Evolutionary conservation across 2,113 vertebrate species (phyloP), one percentile per base, ranked within the genome.

Genomic region (Sus scrofa): DNA sequence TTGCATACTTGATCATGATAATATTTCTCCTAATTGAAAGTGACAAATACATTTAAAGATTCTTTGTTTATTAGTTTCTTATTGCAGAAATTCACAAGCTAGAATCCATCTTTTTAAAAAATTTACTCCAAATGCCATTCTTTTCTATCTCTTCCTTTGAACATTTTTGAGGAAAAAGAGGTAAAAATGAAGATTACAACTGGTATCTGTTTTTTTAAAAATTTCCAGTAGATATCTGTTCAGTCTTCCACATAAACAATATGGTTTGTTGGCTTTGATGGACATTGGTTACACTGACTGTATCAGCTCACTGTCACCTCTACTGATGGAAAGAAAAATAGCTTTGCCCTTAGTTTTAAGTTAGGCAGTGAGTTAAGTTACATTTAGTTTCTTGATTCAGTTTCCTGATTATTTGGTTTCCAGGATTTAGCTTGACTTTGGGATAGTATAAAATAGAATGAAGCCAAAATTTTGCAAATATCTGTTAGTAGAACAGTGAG

Each of bases 321-420:
- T 37, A 74, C 19, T 24, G 39, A 79, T 50, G 34, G 78, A 22
- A 87, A 79, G 78, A 77, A 92, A 93, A 82, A 63, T 30, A 86
- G 15, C 30, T 44, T 44, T 73, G n/a, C 89, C 73, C 68, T 94
- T 86, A 67, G 67, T 73, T 83, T 94, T 56, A 92, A 92, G 79
- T 19, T 83, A 94, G 67, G 44, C 18, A 71, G 7, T 82, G 39
- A 95, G 20, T 73, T 84, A 75, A 91, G 78, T 89, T 89, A 87
- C 3, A 44, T 44, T 44, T 44, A 44, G 44, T 44, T 44, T 44
- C 44, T 6, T 6, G 8, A 44, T 8, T 92, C 37, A 70, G 39
- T 86, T 92, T 92, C 50, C 50, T 88, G 27, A 92, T 93, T 89
- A 89, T 83, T 95, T 79, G 20, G 3, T 77, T 82, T 84, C 54